Base-by-base conservation (phyloP, 1,140 invertebrate genomes). In the Ceratoteleas bidentatus region DNA sequence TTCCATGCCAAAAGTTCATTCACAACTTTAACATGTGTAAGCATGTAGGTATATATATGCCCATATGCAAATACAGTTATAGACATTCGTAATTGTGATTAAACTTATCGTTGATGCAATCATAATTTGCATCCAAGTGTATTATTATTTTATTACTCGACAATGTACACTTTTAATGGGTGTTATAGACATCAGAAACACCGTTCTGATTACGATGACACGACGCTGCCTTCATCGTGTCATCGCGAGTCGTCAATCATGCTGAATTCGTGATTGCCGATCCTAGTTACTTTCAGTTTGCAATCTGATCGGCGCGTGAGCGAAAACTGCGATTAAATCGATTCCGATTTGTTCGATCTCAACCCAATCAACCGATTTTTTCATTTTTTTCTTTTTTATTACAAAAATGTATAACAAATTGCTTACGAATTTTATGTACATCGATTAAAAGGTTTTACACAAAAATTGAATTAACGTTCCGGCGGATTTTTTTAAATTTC, bases 181-280 rank as follows among this genome's bases (percentile, higher is more conserved):
- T 61, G 49, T 78, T 74, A 78, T 77, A 61, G 69, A 68, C 69
- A 57, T 75, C 53, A 49, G 13, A 54, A 45, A 75, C 64, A 62
- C 40, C 32, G 61, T 79, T 79, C 72, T 76, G 72, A 76, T 72
- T 83, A 79, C 45, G 58, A 47, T 66, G 69, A 78, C 66, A 75
- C 40, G 70, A 83, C 61, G 57, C 36, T 15, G 49, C 33, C 75
- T 75, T 70, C 52, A 47, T 64, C 40, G 36, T 83, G 50, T 83
- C 73, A 69, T 66, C 62, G 36, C 38, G 24, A 61, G 14, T 66
- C 61, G 70, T 78, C 66, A 70, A 83, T 83, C 85, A 85, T 73
- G n/a, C 47, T 65, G 56, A 76, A 70, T 75, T 87, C 85, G 85
- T 86, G 85, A 86, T 73, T 64, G 83, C 79, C 85, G 54, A 86